Evolutionary conservation across 2,113 vertebrate genomes (phyloP), one percentile per base, ranked within the genome.

Genomic region (Alectura lathami): DNA sequence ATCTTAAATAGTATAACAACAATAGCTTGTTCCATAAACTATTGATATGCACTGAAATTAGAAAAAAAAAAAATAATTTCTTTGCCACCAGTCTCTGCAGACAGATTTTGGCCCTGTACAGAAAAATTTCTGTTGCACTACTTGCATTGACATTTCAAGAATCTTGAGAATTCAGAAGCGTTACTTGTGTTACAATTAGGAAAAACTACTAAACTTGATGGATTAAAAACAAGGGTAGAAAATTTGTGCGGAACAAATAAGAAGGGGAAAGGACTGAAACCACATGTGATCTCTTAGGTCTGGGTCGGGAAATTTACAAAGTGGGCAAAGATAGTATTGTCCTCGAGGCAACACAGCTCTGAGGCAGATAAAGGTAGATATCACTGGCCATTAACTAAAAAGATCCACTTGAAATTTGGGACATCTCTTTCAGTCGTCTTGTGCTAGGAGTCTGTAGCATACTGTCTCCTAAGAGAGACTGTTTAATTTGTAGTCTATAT

Each of bases 281-380:
- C 51, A 3, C 10, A 1, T 42, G 3, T 6, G 62, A 6, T 26
- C 11, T 62, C 17, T 47, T 3, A 3, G 48, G 11, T 48, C 7
- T 53, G 47, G 9, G 73, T 8, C 51, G 6, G 22, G 12, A 18
- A 3, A 0, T 42, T 13, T 59, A 74, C 43, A 18, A 9, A 5
- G 17, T 42, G 26, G 53, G 20, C 15, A 50, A 50, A 78, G 38
- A 3, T 45, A 70, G 82, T 47, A 3, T 1, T 43, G 22, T 47
- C 26, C 5, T 11, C 3, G 13, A 56, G 50, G 9, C 15, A 67
- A 16, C 23, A 30, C 3, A 72, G 5, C 29, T 51, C 13, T 20
- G 12, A 23, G 16, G 34, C 38, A 84, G 32, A 56, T 30, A 8
- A 38, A 17, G 17, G 13, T 21, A 51, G 17, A 53, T 48, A 4